phyloP scores from a whole-genome alignment of 2,113 vertebrate genomes.

The Canis aureus region DNA sequence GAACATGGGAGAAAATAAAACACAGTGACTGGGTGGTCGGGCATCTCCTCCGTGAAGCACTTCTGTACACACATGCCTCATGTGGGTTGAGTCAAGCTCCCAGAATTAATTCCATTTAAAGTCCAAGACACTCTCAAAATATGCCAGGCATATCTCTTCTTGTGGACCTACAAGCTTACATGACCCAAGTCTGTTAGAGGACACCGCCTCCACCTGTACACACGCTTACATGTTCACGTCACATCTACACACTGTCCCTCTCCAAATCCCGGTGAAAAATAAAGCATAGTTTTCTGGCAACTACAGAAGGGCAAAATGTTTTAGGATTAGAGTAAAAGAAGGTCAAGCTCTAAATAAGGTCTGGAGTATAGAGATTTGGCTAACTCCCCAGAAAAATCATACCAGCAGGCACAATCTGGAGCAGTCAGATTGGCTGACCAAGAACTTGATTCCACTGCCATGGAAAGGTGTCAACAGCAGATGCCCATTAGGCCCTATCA shows the following conservation, averaged over 20 bases:
- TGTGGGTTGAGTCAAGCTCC: neutral
- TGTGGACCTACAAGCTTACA: neutral
- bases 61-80: neutral
- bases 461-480: neutral
- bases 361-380: neutral
- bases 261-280: neutral
- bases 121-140: neutral
- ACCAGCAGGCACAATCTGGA: conserved; percentile 42
- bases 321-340: conserved; percentile 58
- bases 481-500: neutral
- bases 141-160: neutral
- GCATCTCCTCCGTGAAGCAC: neutral
- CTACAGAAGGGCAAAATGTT: conserved; percentile 12
- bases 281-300: neutral
- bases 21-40: rapidly evolving
- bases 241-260: neutral
- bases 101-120: neutral
- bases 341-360: conserved; percentile 55
- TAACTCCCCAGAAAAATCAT: neutral
- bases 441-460: neutral
- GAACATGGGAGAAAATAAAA: neutral
- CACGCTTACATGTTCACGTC: neutral
- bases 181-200: neutral
- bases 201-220: neutral
- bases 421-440: neutral